Percentiles rank a stretch among this genome's conserved stretches.
Evolutionary conservation across 2,888 invertebrate genomes (phyloP).

Genomic region (Fabriciana adippe): DNA sequence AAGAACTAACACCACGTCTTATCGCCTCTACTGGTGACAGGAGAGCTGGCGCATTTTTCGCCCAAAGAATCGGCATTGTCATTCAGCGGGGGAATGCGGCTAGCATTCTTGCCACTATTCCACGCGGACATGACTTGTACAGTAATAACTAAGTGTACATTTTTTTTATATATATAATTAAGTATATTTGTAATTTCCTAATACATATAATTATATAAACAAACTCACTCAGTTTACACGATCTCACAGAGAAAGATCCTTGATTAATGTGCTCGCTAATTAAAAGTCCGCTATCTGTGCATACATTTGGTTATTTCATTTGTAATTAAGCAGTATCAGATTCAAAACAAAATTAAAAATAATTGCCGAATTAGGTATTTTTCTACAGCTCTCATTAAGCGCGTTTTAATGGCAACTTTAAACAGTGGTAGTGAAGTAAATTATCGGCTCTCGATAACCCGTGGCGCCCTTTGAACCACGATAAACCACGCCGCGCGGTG

Average conservation of each 20-base stretch:
- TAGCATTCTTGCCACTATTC: too few species aligned
- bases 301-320: not conserved
- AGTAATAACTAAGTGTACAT: too few species aligned
- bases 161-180: too few species aligned
- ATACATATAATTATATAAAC: too few species aligned
- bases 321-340: not conserved
- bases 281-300: not conserved
- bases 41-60: too few species aligned
- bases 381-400: conserved; percentile 22
- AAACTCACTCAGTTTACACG: not conserved
- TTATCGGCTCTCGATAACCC: conserved; percentile 68
- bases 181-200: too few species aligned
- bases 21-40: too few species aligned
- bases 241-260: not conserved
- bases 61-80: too few species aligned
- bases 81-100: too few species aligned
- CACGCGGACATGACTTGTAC: too few species aligned
- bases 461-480: conserved; percentile 58
- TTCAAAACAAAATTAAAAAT: not conserved
- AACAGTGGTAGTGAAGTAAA: conserved; percentile 54
- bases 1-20: too few species aligned
- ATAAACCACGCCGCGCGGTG: conserved; percentile 50
- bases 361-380: not conserved
- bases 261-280: not conserved
- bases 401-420: conserved; percentile 31